These are phyloP conservation scores for Wiebesia pumilae DNA, from an alignment of 1,140 invertebrate genomes.

Conservation along the genomic window DNA sequence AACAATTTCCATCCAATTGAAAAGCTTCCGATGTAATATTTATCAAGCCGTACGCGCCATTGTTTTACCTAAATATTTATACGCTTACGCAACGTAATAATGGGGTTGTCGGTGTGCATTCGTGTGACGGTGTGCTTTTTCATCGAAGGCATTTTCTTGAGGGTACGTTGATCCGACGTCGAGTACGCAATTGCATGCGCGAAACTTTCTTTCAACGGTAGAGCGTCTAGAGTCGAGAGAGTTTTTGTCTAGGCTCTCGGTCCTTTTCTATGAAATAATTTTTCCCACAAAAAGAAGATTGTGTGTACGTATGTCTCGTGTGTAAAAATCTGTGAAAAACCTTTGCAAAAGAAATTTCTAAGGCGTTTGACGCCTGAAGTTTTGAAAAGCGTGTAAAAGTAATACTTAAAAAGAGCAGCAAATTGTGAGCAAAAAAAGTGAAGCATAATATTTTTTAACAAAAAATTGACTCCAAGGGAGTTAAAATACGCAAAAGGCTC, in stretches of 20 bases:
- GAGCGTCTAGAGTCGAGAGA: background rate
- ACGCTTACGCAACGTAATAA: background rate
- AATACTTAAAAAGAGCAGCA: no score
- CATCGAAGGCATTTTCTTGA: background rate
- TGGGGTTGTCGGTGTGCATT: background rate
- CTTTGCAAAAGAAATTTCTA: no score
- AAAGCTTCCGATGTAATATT: background rate
- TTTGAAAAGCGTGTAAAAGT: no score
- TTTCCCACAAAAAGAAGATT: background rate
- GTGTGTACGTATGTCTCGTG: no score
- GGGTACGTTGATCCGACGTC: conserved; percentile 1
- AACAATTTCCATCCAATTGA: no score
- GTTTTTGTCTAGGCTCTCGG: background rate
- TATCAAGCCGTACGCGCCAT: background rate
- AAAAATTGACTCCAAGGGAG: no score
- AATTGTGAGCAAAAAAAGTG: no score
- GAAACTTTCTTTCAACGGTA: background rate
- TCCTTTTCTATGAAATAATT: background rate
- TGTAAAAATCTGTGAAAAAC: background rate
- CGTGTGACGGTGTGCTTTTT: background rate
- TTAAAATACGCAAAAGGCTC: no score
- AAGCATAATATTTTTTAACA: no score
- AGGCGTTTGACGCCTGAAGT: no score
- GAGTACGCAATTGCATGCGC: background rate
- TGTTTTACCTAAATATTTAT: background rate